Percentiles rank a stretch among this genome's conserved stretches.
These are phyloP conservation scores for Drosophila gunungcola DNA, from an alignment of 1,140 invertebrate genomes.

Conservation along the genomic window DNA sequence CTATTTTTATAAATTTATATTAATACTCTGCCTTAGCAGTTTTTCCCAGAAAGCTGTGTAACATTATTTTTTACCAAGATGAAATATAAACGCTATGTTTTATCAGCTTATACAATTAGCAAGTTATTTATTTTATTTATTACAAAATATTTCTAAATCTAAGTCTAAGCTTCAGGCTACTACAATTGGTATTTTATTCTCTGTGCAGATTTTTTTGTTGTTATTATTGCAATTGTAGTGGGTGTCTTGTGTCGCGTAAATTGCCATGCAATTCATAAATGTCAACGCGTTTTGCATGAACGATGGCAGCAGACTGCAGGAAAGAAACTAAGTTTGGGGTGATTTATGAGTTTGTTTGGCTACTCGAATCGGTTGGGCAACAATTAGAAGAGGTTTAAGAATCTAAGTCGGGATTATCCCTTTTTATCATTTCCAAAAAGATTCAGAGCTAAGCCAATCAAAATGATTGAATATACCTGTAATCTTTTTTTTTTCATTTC, in stretches of 20 bases:
- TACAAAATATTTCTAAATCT: too few species aligned
- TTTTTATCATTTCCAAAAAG: neutral
- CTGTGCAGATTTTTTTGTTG: slow-evolving; percentile 4
- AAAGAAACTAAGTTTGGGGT: slow-evolving; percentile 7
- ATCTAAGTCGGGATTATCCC: neutral
- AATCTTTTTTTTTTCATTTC: too few species aligned
- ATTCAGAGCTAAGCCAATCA: too few species aligned
- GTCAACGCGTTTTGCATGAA: slow-evolving; percentile 63
- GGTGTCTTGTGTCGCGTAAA: slow-evolving; percentile 77
- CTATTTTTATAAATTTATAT: too few species aligned
- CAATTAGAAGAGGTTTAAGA: slow-evolving; percentile 58
- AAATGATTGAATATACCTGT: too few species aligned
- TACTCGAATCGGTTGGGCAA: neutral
- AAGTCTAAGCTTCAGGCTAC: too few species aligned
- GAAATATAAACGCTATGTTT: too few species aligned
- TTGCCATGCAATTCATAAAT: slow-evolving; percentile 80
- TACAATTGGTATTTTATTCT: neutral
- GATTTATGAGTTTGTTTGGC: slow-evolving; percentile 64
- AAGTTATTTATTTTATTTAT: too few species aligned
- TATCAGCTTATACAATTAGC: too few species aligned
- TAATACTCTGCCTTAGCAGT: too few species aligned
- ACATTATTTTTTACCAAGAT: too few species aligned
- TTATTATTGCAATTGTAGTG: slow-evolving; percentile 40
- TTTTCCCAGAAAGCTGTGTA: too few species aligned
- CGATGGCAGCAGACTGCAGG: slow-evolving; percentile 9